Percentiles rank a stretch among this genome's conserved stretches.
Evolutionary conservation across 2,797 vertebrate species (phyloP).

Genomic region (Typhlichthys subterraneus): DNA sequence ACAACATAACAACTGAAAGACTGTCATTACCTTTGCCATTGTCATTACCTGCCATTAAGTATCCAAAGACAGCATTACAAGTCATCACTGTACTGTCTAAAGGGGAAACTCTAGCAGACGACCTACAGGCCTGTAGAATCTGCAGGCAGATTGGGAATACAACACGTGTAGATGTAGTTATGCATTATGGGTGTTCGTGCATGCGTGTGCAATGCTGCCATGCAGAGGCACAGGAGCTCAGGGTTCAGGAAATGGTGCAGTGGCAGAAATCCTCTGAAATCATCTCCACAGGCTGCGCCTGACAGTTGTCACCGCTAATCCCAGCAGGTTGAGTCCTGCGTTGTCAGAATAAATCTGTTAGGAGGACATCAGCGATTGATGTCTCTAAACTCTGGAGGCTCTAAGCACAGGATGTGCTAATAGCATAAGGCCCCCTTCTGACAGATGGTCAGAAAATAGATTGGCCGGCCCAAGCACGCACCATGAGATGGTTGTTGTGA

Average conservation of each 20-base stretch:
- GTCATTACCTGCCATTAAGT: no score
- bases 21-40: no score
- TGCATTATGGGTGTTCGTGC: slow-evolving; percentile 28
- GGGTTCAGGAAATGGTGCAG: slow-evolving; percentile 30
- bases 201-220: slow-evolving; percentile 34
- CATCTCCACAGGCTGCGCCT: slow-evolving; percentile 30
- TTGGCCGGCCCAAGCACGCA: slow-evolving; percentile 41
- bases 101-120: no score
- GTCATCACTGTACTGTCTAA: no score
- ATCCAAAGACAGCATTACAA: no score
- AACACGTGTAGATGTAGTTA: slow-evolving; percentile 44
- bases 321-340: slow-evolving; percentile 43
- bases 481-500: slow-evolving; percentile 36
- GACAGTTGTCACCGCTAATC: slow-evolving; percentile 44
- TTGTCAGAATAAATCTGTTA: slow-evolving; percentile 50
- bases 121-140: slow-evolving; percentile 4
- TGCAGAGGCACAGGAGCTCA: slow-evolving; percentile 23
- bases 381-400: slow-evolving; percentile 12
- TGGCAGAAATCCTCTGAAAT: slow-evolving; percentile 33
- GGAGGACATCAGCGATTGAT: slow-evolving; percentile 33
- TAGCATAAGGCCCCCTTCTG: slow-evolving; percentile 27
- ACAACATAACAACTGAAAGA: no score
- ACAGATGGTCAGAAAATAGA: slow-evolving; percentile 50
- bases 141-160: slow-evolving; percentile 33
- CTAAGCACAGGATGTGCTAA: slow-evolving; percentile 40